Evolutionary conservation across 2,797 vertebrate genomes (phyloP).

Genomic region (Anisognathus igniventris): DNA sequence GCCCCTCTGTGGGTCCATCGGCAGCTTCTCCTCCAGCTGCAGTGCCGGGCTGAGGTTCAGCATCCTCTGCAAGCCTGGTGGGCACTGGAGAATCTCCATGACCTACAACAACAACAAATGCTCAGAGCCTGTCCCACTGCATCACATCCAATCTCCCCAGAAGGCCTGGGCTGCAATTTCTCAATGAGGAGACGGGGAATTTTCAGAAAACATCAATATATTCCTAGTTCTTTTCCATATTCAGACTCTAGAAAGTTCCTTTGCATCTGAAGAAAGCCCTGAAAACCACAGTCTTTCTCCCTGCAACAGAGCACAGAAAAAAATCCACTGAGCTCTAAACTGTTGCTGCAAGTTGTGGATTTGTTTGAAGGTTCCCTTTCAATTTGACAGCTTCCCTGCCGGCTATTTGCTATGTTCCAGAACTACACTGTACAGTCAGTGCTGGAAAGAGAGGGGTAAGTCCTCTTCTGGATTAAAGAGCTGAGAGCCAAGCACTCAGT

Average conservation of each 20-base stretch:
- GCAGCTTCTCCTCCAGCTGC: not conserved
- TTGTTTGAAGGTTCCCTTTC: not conserved
- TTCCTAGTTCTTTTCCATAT: not conserved
- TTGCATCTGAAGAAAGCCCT: not conserved
- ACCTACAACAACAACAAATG: constrained; percentile 20
- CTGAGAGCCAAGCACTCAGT: not conserved
- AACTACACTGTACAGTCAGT: not conserved
- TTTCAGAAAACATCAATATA: not conserved
- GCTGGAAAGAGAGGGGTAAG: not conserved
- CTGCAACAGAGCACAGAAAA: not conserved
- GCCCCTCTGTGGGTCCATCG: not conserved
- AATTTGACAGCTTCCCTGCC: not conserved
- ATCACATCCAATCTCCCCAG: not conserved
- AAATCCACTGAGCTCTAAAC: not conserved
- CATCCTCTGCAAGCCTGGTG: not conserved
- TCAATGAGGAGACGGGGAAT: not conserved
- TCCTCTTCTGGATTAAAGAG: not conserved
- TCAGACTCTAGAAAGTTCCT: not conserved
- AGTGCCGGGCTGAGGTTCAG: not conserved
- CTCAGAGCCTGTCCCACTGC: not conserved
- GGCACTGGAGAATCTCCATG: not conserved
- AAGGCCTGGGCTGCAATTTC: not conserved
- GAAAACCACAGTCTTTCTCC: not conserved
- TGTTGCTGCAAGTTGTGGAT: not conserved
- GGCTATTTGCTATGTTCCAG: not conserved